A percentile compares a stretch with the other conserved stretches of the same genome.
These are phyloP conservation scores for Thecophora atra DNA, from an alignment of 2,888 invertebrate genomes.

Conservation along the genomic window DNA sequence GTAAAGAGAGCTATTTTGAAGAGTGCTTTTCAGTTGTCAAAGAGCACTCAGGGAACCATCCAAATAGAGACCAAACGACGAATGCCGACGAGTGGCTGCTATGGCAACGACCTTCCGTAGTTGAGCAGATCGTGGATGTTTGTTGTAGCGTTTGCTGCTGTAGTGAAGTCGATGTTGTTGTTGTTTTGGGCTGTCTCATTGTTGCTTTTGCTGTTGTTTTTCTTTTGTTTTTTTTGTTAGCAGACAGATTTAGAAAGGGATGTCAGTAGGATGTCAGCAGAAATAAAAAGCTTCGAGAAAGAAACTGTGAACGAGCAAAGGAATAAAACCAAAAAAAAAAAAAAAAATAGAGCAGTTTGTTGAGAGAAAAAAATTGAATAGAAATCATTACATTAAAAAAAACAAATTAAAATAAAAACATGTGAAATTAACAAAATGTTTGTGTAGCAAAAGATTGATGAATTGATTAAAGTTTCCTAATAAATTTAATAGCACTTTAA, in stretches of 20 bases:
- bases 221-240: not conserved
- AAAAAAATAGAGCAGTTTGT: too few relatives aligned
- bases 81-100: constrained; percentile 48
- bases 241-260: constrained; percentile 24
- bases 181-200: constrained; percentile 27
- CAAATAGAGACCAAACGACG: not conserved
- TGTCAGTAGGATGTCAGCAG: constrained; percentile 23
- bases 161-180: constrained; percentile 33
- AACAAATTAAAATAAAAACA: not conserved
- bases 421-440: not conserved
- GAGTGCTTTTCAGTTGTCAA: not conserved
- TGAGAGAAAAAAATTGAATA: not conserved
- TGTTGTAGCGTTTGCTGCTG: constrained; percentile 34
- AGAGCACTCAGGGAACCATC: not conserved
- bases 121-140: constrained; percentile 40
- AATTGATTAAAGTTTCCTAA: too few relatives aligned
- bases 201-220: not conserved
- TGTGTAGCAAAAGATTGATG: too few relatives aligned
- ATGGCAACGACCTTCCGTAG: constrained; percentile 64
- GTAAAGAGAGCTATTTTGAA: not conserved
- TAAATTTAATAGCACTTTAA: too few relatives aligned
- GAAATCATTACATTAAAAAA: too few relatives aligned
- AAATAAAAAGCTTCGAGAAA: not conserved
- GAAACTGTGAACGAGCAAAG: not conserved
- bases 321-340: too few relatives aligned